Evolutionary conservation across 2,797 vertebrate species (phyloP).

Genomic region (Nasua narica): DNA sequence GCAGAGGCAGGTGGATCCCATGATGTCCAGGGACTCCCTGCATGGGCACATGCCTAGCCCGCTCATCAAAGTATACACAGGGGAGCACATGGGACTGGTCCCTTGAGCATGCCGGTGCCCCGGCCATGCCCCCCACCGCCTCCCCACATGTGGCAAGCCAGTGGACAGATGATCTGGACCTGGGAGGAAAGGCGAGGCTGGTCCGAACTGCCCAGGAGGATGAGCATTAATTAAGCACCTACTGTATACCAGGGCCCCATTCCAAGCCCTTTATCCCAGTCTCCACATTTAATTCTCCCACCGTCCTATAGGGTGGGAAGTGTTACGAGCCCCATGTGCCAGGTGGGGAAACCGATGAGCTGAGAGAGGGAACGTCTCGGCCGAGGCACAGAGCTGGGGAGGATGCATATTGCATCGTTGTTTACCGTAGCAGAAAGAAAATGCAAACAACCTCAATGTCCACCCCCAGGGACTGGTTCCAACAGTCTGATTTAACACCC

Average conservation of each 20-base stretch:
- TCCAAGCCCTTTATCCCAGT: not conserved
- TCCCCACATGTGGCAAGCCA: not conserved
- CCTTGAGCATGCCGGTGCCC: not conserved
- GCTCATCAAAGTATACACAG: rapidly evolving
- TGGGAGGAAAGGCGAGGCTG: not conserved
- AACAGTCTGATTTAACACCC: not conserved
- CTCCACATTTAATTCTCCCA: too few relatives aligned
- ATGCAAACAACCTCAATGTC: not conserved
- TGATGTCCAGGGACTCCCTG: conserved; percentile 57
- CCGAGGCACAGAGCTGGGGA: not conserved
- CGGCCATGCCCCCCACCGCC: too few relatives aligned
- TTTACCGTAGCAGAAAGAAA: not conserved
- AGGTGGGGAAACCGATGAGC: not conserved
- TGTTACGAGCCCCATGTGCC: rapidly evolving
- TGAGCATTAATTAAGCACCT: not conserved
- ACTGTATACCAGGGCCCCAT: not conserved
- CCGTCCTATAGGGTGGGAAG: not conserved
- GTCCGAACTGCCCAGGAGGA: not conserved
- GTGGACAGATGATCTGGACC: not conserved
- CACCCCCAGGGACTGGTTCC: not conserved
- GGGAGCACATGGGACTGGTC: not conserved
- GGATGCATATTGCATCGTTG: rapidly evolving
- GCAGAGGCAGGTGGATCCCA: conserved; percentile 56
- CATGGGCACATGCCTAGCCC: conserved; percentile 44
- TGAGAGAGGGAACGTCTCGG: rapidly evolving